These are phyloP conservation scores for Zosterops pallidus DNA, from an alignment of 2,113 vertebrate genomes.

Conservation along the genomic window DNA sequence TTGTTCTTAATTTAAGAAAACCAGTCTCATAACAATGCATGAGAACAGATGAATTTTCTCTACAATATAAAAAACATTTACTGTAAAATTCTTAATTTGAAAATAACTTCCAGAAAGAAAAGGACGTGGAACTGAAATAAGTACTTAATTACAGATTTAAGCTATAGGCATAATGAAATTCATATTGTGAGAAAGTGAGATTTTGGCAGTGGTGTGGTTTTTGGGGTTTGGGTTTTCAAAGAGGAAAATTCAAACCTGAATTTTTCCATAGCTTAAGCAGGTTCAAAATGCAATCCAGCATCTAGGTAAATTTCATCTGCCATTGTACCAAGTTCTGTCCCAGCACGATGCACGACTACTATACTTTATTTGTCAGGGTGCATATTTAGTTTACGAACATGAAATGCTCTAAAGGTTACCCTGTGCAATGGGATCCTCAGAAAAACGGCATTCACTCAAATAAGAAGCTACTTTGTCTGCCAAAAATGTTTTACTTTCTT, in stretches of 20 bases:
- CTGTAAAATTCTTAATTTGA: not conserved
- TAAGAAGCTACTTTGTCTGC: not conserved
- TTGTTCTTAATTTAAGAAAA: not conserved
- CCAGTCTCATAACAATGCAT: not conserved
- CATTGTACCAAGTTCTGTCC: not conserved
- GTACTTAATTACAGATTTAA: not conserved
- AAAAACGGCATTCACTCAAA: not conserved
- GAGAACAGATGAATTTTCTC: not conserved
- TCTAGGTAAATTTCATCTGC: not conserved
- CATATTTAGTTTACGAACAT: not conserved
- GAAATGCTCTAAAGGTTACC: not conserved
- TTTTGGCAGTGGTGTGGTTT: not conserved
- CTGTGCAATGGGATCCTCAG: not conserved
- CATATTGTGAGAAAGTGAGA: not conserved
- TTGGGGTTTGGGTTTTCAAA: not conserved
- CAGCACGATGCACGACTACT: accelerated
- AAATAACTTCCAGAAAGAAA: not conserved
- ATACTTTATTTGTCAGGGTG: not conserved
- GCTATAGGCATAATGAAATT: not conserved
- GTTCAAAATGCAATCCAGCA: not conserved
- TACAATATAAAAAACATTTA: not conserved
- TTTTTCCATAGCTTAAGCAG: not conserved
- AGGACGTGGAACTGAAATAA: not conserved
- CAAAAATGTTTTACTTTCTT: not conserved
- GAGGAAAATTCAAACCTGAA: not conserved